Conservation (phyloP, 2,113 vertebrate species). For the Pangasianodon gigas region DNA sequence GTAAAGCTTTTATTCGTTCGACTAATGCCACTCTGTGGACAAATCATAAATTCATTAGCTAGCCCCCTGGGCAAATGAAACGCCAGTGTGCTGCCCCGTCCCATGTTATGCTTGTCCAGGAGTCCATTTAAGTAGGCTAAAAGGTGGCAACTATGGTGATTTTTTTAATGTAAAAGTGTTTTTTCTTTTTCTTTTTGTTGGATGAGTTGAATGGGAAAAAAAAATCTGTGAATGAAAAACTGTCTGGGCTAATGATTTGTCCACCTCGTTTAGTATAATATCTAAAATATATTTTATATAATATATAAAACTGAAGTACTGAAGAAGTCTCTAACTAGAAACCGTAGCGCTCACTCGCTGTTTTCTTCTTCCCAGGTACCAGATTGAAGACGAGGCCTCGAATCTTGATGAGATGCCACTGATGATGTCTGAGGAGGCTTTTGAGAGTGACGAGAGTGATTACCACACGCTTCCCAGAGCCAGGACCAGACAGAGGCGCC, state of each 20-base stretch:
- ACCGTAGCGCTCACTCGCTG: background rate
- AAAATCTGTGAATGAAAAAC: too few species aligned
- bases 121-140: background rate
- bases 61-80: background rate
- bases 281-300: too few species aligned
- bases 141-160: background rate
- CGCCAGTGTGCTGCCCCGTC: too few species aligned
- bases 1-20: background rate
- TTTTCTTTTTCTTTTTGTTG: background rate
- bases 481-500: constrained; percentile 74
- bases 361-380: constrained; percentile 76
- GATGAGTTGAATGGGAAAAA: too few species aligned
- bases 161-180: background rate
- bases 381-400: constrained; percentile 88
- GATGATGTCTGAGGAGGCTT: constrained; percentile 99
- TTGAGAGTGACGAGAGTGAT: constrained; percentile 94
- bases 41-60: background rate
- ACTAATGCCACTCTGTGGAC: background rate
- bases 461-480: constrained; percentile 94
- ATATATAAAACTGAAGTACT: background rate
- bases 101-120: background rate
- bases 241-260: too few species aligned
- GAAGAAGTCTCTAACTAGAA: background rate
- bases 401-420: constrained; percentile 97
- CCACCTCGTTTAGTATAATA: too few species aligned